These are phyloP conservation scores for Rhynchophorus ferrugineus DNA, from an alignment of 1,140 invertebrate genomes.

Conservation along the genomic window DNA sequence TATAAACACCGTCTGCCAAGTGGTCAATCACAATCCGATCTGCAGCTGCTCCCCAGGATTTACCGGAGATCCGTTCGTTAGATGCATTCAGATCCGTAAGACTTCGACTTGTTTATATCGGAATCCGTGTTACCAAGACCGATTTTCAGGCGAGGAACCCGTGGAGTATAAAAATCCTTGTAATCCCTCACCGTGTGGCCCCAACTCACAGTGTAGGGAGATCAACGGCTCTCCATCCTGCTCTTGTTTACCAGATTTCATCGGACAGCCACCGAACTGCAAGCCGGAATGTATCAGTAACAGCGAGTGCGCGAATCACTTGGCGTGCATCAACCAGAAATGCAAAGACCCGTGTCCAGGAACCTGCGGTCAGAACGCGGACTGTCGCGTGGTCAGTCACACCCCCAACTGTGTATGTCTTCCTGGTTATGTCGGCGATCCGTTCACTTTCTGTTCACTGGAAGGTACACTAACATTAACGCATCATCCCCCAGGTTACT, in stretches of 20 bases:
- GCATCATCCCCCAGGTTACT: conserved; percentile 8
- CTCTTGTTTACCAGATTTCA: conserved; percentile 60
- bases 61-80: conserved; percentile 63
- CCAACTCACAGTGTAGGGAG: conserved; percentile 47
- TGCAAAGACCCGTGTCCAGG: conserved; percentile 60
- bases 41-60: conserved; percentile 60
- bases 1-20: conserved; percentile 58
- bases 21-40: conserved; percentile 61
- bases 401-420: conserved; percentile 58
- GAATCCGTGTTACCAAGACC: background rate
- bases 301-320: conserved; percentile 55
- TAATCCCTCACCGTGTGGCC: conserved; percentile 50
- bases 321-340: conserved; percentile 54
- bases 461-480: conserved; percentile 45
- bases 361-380: conserved; percentile 57
- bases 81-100: conserved; percentile 46
- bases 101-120: background rate
- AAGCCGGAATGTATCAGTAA: conserved; percentile 66
- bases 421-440: conserved; percentile 48
- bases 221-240: conserved; percentile 47
- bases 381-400: conserved; percentile 62
- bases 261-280: conserved; percentile 66
- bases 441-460: conserved; percentile 46
- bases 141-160: background rate
- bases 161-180: conserved; percentile 44